Evolutionary conservation across 2,888 invertebrate species (phyloP), one percentile per base, ranked within the genome.

Genomic region (Megalurothrips usitatus): DNA sequence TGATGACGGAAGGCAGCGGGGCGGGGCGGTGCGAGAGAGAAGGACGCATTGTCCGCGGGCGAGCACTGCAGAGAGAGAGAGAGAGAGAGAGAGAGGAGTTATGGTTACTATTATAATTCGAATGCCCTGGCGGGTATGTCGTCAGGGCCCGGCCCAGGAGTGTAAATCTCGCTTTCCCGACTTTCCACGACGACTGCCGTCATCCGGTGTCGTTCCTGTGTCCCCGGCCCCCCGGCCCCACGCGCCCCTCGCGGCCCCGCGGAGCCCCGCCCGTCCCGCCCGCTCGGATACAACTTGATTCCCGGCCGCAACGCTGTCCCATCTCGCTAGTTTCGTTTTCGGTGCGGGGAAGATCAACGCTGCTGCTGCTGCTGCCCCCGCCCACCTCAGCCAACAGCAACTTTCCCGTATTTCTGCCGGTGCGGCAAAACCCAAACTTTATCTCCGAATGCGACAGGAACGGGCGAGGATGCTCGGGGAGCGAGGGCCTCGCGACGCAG

Each of bases 31-130:
- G 63, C 9, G 63, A 19, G 63, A 63, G n/a, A n/a, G 63, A 19
- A n/a, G n/a, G 63, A n/a, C 10, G 1, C 10, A 63, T 12, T 11
- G 49, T 11, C 10, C 9, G 63, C 17, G 63, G 1, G 63, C 17
- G 63, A 63, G 63, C 17, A 23, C 19, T 23, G 23, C n/a, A 68
- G 68, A 23, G 23, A 23, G 68, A 68, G 68, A 68, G 68, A 68
- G 68, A 68, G 68, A 68, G 68, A 68, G 68, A 68, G 68, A 68
- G 68, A 68, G 68, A 68, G 68, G 23, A 23, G 68, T 68, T 23
- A 68, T 68, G 68, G n/a, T n/a, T n/a, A n/a, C n/a, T n/a, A n/a
- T n/a, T n/a, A n/a, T n/a, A n/a, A n/a, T n/a, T n/a, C n/a, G n/a
- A n/a, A n/a, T n/a, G n/a, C n/a, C n/a, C n/a, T n/a, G n/a, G n/a